Percentiles rank a stretch among this genome's conserved stretches.
These are phyloP conservation scores for Butorides virescens DNA, from an alignment of 2,113 vertebrate genomes.

Conservation along the genomic window DNA sequence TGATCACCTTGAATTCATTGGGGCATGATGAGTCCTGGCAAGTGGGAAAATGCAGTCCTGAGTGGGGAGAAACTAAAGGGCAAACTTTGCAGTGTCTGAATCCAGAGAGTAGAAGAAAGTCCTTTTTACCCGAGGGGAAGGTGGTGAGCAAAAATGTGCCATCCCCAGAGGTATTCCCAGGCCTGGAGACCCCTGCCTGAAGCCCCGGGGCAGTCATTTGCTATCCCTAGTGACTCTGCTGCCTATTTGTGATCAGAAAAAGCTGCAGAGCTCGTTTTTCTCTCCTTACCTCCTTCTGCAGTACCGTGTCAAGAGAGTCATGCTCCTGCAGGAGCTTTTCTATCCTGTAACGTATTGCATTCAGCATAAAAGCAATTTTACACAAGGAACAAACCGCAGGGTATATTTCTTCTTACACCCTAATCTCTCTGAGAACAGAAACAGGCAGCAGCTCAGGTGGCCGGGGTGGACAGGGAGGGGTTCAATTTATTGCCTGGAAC, in stretches of 20 bases:
- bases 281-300: not conserved
- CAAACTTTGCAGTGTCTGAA: not conserved
- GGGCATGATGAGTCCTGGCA: no score
- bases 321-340: not conserved
- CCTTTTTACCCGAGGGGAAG: not conserved
- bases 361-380: not conserved
- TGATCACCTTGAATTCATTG: not conserved
- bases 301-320: not conserved
- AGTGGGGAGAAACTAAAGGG: not conserved
- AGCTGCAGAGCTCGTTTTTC: not conserved
- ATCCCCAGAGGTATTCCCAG: not conserved
- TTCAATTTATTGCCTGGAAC: constrained; percentile 4
- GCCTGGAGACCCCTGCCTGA: not conserved
- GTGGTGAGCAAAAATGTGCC: not conserved
- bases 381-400: not conserved
- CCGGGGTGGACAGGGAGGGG: not conserved
- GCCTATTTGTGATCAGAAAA: not conserved
- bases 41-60: not conserved
- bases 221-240: not conserved
- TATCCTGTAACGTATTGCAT: not conserved
- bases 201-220: not conserved
- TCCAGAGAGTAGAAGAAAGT: not conserved
- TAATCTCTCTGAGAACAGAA: not conserved
- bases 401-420: not conserved
- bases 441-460: not conserved